phyloP scores from a whole-genome alignment of 2,113 vertebrate genomes.

The Ophthalmolycus amberensis region DNA sequence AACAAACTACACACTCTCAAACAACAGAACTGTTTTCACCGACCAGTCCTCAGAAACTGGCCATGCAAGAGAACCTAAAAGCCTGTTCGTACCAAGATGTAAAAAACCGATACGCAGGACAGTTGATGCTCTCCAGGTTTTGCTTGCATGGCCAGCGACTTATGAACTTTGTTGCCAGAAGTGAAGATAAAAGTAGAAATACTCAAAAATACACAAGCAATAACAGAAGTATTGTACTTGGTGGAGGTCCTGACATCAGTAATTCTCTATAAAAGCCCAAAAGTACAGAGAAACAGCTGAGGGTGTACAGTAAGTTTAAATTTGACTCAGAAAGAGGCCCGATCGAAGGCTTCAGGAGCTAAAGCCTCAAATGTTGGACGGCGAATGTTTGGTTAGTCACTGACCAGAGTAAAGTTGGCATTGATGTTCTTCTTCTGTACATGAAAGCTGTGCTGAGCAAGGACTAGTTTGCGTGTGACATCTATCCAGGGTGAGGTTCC shows the following conservation, averaged over 20 bases:
- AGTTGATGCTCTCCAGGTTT: constrained; percentile 4
- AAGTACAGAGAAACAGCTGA: constrained; percentile 38
- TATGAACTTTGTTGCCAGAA: not conserved
- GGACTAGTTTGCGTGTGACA: not conserved
- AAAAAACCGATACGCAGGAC: constrained; percentile 11
- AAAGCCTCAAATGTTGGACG: not conserved
- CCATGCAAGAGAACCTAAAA: constrained; percentile 23
- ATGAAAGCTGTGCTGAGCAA: constrained; percentile 10
- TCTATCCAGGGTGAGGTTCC: not conserved
- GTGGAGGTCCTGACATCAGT: constrained; percentile 38
- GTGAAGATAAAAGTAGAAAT: constrained; percentile 3
- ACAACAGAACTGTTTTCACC: constrained; percentile 25
- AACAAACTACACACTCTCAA: not conserved
- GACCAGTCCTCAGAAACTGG: constrained; percentile 13
- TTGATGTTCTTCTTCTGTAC: constrained; percentile 26
- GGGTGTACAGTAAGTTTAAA: not conserved
- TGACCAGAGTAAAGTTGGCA: not conserved
- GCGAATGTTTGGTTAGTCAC: constrained; percentile 1
- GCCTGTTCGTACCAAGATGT: not conserved
- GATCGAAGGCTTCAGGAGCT: constrained; percentile 2
- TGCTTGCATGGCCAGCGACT: constrained; percentile 13
- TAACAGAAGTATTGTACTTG: constrained; percentile 13
- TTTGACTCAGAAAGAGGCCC: constrained; percentile 6
- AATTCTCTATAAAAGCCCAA: constrained; percentile 34
- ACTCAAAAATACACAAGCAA: constrained; percentile 18